Base-by-base conservation (phyloP, 1,140 invertebrate genomes). In the Chrysoperla carnea region DNA sequence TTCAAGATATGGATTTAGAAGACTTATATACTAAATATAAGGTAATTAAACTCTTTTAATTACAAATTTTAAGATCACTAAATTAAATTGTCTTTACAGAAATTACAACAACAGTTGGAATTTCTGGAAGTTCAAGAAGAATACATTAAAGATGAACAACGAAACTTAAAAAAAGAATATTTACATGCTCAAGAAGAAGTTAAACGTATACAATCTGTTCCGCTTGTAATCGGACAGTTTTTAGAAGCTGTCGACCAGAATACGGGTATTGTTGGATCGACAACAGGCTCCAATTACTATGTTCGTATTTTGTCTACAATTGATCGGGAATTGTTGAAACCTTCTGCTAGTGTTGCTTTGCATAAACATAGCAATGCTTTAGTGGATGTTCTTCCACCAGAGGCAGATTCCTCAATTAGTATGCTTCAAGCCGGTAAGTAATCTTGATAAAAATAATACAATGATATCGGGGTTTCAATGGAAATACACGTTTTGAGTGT, bases 21-120 rank as follows among this genome's bases (percentile, higher is more conserved):
- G 89, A 93, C 73, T 67, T 93, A 29, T 96, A 93, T 58, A 91
- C 87, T 12, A 91, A 88, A 64, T 94, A 87, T 54, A 94, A 93
- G 74, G 84, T 87, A 67, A 48, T 36, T 44, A 35, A 9, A n/a
- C n/a, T n/a, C n/a, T n/a, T 31, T 7, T 31, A 7, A 11, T 39
- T 17, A 37, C 23, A 15, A 37, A 9, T 7, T 37, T 7, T 37
- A 37, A 7, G 11, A 40, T 27, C 5, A 40, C 17, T 23, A 23
- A 23, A 3, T 23, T 23, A 23, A 23, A 23, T 23, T 23, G n/a
- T 23, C 17, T 47, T 62, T 66, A 27, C 50, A 93, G 86, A 95
- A 95, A 78, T 66, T 92, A 1, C 82, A 90, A 61, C 69, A 81
- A 48, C 83, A 90, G 63, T 59, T 93, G n/a, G 85, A 92, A 61